phyloP scores from a whole-genome alignment of 92 coral and sea anemone species.

The Nematostella vectensis region DNA sequence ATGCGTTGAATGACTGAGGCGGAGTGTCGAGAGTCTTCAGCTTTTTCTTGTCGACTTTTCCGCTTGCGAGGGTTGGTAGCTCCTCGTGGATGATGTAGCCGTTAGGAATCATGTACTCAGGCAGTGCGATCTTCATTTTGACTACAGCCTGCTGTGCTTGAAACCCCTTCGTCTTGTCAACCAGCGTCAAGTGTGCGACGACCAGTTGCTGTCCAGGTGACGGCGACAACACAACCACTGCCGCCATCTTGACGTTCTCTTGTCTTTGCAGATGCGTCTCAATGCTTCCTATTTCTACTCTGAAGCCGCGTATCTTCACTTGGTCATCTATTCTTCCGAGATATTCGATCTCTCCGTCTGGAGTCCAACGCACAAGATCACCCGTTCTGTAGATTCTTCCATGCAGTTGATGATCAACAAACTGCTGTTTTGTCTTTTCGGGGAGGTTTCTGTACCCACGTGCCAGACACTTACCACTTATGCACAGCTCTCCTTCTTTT shows the following conservation, averaged over 20 bases:
- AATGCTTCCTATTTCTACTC: conserved; percentile 12
- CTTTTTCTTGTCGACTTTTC: conserved; percentile 12
- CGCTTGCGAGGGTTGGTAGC: conserved; percentile 15
- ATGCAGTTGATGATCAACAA: not conserved
- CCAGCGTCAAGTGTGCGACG: conserved; percentile 9
- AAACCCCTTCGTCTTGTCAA: conserved; percentile 1
- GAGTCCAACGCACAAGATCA: conserved; percentile 2
- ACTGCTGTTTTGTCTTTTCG: conserved; percentile 10
- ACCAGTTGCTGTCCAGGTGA: conserved; percentile 13
- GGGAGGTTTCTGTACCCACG: conserved; percentile 15
- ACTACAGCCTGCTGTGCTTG: conserved; percentile 1
- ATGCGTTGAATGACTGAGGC: conserved; percentile 2
- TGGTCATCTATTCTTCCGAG: conserved; percentile 22
- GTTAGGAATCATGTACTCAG: conserved; percentile 13
- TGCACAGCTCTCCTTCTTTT: conserved; percentile 13
- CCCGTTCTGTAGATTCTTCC: conserved; percentile 17
- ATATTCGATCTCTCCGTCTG: conserved; percentile 11
- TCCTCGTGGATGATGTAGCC: conserved; percentile 15
- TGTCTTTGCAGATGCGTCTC: conserved; percentile 8
- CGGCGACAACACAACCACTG: conserved; percentile 8
- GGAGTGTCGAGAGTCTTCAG: not conserved
- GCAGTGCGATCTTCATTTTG: conserved; percentile 5
- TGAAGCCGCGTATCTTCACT: conserved; percentile 20
- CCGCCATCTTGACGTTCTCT: conserved; percentile 13
- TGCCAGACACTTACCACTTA: conserved; percentile 8